A percentile compares a stretch with the other conserved stretches of the same genome.
phyloP scores from a whole-genome alignment of 2,888 invertebrate species.

The Drosophila siamana region DNA sequence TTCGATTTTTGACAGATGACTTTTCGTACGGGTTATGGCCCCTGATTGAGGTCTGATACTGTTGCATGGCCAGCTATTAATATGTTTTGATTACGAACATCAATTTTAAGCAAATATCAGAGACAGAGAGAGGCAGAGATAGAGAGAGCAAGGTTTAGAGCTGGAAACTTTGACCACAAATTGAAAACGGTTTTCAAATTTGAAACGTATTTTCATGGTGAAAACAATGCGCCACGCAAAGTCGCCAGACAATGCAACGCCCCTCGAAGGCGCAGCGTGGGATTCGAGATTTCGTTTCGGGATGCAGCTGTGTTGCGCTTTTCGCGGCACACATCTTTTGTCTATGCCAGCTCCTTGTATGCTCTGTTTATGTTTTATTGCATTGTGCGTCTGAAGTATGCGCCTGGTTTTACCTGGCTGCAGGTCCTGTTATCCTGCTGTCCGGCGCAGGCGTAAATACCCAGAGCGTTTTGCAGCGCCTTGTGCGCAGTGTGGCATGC shows the following conservation, averaged over 20 bases:
- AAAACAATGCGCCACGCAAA: slow-evolving; percentile 41
- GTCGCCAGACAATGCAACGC: slow-evolving; percentile 66
- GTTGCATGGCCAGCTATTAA: slow-evolving; percentile 69
- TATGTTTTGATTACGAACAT: slow-evolving; percentile 77
- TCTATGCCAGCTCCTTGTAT: slow-evolving; percentile 23
- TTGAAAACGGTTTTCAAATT: slow-evolving; percentile 70
- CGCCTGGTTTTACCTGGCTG: slow-evolving; percentile 61
- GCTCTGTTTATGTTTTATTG: slow-evolving; percentile 56
- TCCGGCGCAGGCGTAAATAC: slow-evolving; percentile 67
- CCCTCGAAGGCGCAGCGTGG: slow-evolving; percentile 70
- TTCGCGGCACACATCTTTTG: slow-evolving; percentile 53
- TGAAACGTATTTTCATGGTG: slow-evolving; percentile 73
- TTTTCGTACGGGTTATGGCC: slow-evolving; percentile 19
- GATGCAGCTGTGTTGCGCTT: slow-evolving; percentile 55
- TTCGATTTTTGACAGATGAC: slow-evolving; percentile 81
- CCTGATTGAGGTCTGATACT: slow-evolving; percentile 71
- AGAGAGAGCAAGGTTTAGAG: slow-evolving; percentile 6
- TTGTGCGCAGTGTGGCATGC: slow-evolving; percentile 48
- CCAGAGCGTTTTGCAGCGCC: too few relatives aligned
- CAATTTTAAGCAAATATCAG: slow-evolving; percentile 55
- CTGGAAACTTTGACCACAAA: slow-evolving; percentile 38
- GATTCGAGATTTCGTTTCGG: slow-evolving; percentile 30
- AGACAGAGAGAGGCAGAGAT: slow-evolving; percentile 1
- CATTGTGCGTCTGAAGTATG: slow-evolving; percentile 57
- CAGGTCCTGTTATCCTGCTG: slow-evolving; percentile 43